These are phyloP conservation scores for Holothuria scabra DNA, from an alignment of 53 echinoderm and acorn worm species.

Conservation along the genomic window DNA sequence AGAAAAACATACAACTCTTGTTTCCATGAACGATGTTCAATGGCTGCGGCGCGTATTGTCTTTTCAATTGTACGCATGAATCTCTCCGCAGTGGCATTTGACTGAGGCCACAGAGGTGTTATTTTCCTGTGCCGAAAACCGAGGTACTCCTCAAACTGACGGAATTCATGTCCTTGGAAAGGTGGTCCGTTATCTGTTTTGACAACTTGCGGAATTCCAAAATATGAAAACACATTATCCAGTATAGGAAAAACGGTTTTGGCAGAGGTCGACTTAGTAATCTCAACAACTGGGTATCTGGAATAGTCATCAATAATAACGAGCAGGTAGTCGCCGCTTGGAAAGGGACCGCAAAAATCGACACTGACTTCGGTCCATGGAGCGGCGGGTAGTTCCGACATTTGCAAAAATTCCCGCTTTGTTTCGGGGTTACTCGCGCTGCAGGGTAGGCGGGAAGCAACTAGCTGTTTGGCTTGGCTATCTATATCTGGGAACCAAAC, in stretches of 20 bases:
- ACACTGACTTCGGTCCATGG: neutral
- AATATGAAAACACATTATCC: neutral
- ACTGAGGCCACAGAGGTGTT: no score
- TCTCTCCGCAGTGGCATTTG: neutral
- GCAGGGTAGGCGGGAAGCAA: neutral
- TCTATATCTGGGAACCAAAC: no score
- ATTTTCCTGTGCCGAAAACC: neutral
- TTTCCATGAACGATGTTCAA: no score
- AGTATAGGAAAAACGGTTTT: neutral
- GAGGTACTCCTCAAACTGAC: neutral
- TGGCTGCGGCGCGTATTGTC: neutral
- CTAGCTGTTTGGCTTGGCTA: no score
- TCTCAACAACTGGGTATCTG: neutral
- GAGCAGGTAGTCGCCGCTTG: no score
- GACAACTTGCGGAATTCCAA: neutral
- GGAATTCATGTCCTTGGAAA: no score
- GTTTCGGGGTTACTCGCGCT: neutral
- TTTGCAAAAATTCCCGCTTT: neutral
- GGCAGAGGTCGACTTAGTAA: constrained; percentile 4
- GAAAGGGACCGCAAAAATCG: no score
- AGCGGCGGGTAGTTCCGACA: neutral
- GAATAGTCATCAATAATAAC: neutral
- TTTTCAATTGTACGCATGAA: neutral
- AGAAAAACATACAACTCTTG: no score
- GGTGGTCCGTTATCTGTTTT: neutral